Evolutionary conservation across 2,797 vertebrate species (phyloP), one percentile per base, ranked within the genome.

Genomic region (Acropternis orthonyx): DNA sequence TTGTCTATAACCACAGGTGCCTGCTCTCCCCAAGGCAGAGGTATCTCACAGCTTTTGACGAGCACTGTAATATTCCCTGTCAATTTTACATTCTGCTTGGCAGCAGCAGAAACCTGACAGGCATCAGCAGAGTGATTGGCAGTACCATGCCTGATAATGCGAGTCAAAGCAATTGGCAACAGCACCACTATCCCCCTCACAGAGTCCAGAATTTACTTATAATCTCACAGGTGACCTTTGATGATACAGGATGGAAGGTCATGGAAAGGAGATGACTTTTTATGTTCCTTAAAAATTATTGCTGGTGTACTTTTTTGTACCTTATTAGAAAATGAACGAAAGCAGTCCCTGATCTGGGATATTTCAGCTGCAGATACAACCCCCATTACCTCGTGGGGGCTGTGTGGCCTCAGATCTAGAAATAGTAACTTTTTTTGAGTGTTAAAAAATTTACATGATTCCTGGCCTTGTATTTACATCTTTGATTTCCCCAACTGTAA

Each of bases 31-130:
- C 86, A 78, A 90, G 93, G 85, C 95, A 95, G 94, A 97, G 90
- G 85, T 97, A 97, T 65, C 95, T 97, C 94, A 34, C 74, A 92
- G 95, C 37, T 83, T 88, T 89, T 95, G 89, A 93, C 52, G 85
- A 88, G 91, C 41, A 0, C 79, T 46, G 92, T 68, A 93, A 91
- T 90, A 95, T 89, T 96, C 88, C 94, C 95, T 97, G 97, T 97
- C 97, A 97, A 96, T 97, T 97, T 96, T 96, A 96, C 78, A 94
- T 96, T 95, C 94, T 93, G 93, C 86, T 93, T 93, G 97, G 94
- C 95, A 97, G 94, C 91, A 97, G 48, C 30, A 36, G 89, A 95
- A 95, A 95, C 95, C 88, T 94, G 88, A 96, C 96, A 97, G 96
- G 96, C 93, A 97, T 97, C 95, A 91, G 91, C 92, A 93, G 88